phyloP scores from a whole-genome alignment of 2,888 invertebrate species.

The Cataglyphis livida region DNA sequence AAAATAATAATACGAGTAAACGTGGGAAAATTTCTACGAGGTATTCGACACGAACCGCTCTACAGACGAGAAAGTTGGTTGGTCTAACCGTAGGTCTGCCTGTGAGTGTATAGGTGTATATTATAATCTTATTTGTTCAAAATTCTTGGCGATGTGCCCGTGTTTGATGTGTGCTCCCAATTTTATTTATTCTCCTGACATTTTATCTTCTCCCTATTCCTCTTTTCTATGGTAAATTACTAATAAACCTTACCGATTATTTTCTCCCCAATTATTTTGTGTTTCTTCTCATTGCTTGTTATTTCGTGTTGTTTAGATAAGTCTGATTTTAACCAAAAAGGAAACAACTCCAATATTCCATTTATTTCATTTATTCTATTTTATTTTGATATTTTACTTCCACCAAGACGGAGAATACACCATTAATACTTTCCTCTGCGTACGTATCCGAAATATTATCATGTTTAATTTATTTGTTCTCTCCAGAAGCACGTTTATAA shows the following conservation, averaged over 20 bases:
- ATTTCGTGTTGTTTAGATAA: slow-evolving; percentile 75
- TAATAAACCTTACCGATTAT: slow-evolving; percentile 48
- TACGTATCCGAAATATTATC: slow-evolving; percentile 25
- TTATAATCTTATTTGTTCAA: slow-evolving; percentile 78
- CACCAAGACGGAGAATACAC: slow-evolving; percentile 53
- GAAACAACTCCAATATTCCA: slow-evolving; percentile 52
- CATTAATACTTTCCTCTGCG: slow-evolving; percentile 39
- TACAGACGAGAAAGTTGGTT: slow-evolving; percentile 78
- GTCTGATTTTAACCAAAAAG: slow-evolving; percentile 67
- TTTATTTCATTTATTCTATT: slow-evolving; percentile 36
- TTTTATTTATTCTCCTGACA: slow-evolving; percentile 54
- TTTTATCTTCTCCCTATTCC: slow-evolving; percentile 29
- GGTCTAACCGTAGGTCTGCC: slow-evolving; percentile 82
- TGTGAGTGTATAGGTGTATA: slow-evolving; percentile 84
- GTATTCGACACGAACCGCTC: slow-evolving; percentile 75
- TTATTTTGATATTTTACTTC: slow-evolving; percentile 54
- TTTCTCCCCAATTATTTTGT: slow-evolving; percentile 25
- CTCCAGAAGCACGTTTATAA: slow-evolving; percentile 23
- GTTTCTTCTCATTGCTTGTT: slow-evolving; percentile 72
- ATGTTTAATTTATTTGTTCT: slow-evolving; percentile 38
- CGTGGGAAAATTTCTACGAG: slow-evolving; percentile 6
- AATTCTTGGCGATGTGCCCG: slow-evolving; percentile 79
- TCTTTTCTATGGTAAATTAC: slow-evolving; percentile 17
- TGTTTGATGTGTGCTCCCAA: slow-evolving; percentile 77
- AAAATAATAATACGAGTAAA: neutral